Base-by-base conservation (phyloP, 64 coral and sea anemone species). In the Pachyseris speciosa region DNA sequence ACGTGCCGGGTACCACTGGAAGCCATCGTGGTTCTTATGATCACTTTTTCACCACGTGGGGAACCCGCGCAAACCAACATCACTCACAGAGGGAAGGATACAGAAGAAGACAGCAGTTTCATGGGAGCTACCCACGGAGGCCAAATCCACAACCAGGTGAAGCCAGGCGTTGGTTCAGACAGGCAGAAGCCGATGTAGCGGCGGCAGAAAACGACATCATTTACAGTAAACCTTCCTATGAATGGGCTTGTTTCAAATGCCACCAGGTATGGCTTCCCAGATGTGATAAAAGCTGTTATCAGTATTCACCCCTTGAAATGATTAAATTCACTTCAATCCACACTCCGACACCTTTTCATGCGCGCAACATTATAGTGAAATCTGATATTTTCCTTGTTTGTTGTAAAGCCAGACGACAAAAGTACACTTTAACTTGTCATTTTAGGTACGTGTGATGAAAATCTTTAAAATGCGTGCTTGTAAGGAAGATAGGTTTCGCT, bases 161-260 rank as follows among this genome's bases (percentile, higher is more conserved):
- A 86, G 37, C 93, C 81, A 85, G 22, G 43, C 67, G 93, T 60
- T 95, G 93, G 93, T 89, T 86, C 65, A 74, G 48, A 55, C 93
- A 95, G 84, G 93, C 93, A 13, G 30, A 64, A 51, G 45, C 60
- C 8, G 93, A 95, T 80, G n/a, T 90, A 28, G 27, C 89, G 45
- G 87, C 93, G 27, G 86, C 61, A 10, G 15, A 30, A 9, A 95
- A 80, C 25, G 93, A 94, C 37, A 36, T 66, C 1, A 0, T 57
- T 31, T 47, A 16, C 48, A 15, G 47, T 16, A 80, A 38, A 9
- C 69, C 79, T 6, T 95, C 61, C n/a, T 86, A 79, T 39, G 93
- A 95, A 80, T 94, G 93, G 93, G 93, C 80, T 0, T 95, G 87
- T 42, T 95, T 95, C 72, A 95, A 95, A 24, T 86, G 87, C 9